Evolutionary conservation across 2,113 vertebrate species (phyloP).

Genomic region (Pongo abelii): DNA sequence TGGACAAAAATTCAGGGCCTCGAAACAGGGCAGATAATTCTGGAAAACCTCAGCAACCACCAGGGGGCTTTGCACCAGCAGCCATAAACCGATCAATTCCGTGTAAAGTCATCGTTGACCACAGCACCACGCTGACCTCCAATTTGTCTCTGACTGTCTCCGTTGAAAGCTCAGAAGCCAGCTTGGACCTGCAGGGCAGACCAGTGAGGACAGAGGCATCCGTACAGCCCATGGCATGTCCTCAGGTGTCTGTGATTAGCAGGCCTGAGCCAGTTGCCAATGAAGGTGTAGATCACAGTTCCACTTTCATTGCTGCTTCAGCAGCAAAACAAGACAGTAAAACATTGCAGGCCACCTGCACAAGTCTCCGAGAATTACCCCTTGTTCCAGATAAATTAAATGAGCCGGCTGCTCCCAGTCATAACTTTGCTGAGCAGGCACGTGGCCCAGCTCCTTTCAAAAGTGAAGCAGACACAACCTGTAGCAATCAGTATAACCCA

Average conservation of each 20-base stretch:
- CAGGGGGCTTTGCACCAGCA: constrained; percentile 81
- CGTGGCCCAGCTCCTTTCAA: constrained; percentile 81
- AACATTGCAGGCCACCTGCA: constrained; percentile 76
- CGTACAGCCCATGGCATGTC: constrained; percentile 82
- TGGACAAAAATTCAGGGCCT: constrained; percentile 82
- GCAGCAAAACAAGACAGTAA: constrained; percentile 82
- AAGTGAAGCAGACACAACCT: constrained; percentile 78
- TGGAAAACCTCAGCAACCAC: constrained; percentile 80
- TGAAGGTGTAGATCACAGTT: constrained; percentile 82
- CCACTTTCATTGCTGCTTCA: constrained; percentile 76
- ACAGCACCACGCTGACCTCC: constrained; percentile 86
- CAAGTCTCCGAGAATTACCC: constrained; percentile 82
- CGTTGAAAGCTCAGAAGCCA: constrained; percentile 80
- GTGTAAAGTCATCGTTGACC: constrained; percentile 90
- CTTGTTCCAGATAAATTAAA: constrained; percentile 81
- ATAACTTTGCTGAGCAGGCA: constrained; percentile 83
- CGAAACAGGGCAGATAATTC: constrained; percentile 81
- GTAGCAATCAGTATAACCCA: constrained; percentile 80
- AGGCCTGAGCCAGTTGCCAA: constrained; percentile 83
- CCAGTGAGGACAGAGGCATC: constrained; percentile 83
- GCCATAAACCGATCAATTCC: constrained; percentile 88
- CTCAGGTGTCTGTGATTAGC: constrained; percentile 90
- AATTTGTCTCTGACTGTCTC: constrained; percentile 82
- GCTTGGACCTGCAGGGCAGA: constrained; percentile 82
- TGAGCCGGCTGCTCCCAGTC: constrained; percentile 76